A percentile compares a stretch with the other conserved stretches of the same genome.
phyloP scores from a whole-genome alignment of 2,797 vertebrate genomes.

The Carcharodon carcharias region DNA sequence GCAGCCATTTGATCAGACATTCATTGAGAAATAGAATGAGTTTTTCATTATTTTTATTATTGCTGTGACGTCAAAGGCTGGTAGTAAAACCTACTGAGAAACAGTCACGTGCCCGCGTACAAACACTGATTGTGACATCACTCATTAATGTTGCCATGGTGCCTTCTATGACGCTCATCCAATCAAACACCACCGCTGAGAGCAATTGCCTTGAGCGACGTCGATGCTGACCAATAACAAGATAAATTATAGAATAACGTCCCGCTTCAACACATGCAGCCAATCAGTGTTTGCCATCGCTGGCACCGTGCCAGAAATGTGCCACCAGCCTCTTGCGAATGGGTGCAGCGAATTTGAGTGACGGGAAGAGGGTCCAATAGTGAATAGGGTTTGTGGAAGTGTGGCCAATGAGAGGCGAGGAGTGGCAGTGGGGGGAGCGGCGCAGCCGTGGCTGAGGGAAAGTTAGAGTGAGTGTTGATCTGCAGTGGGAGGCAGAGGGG shows the following conservation, averaged over 20 bases:
- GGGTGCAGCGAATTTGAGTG: neutral
- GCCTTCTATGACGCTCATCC: neutral
- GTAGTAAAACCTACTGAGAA: neutral
- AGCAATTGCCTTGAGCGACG: neutral
- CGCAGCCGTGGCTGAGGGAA: neutral
- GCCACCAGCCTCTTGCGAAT: neutral
- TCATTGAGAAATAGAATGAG: neutral
- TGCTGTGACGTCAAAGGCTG: slow-evolving; percentile 12
- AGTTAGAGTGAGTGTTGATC: slow-evolving; percentile 1
- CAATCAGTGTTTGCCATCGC: neutral
- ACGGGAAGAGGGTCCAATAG: neutral
- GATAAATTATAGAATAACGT: accelerated
- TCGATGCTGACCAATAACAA: neutral
- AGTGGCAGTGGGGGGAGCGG: neutral
- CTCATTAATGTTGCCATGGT: neutral
- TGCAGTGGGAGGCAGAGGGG: neutral
- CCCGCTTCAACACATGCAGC: neutral
- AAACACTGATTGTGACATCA: neutral
- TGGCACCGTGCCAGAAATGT: neutral
- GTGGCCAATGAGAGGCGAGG: neutral
- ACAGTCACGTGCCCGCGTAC: neutral
- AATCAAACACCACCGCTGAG: neutral
- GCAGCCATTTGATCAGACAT: neutral
- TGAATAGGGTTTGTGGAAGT: accelerated
- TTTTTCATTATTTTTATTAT: slow-evolving; percentile 18